Percentiles rank a stretch among this genome's conserved stretches.
phyloP scores from a whole-genome alignment of 1,140 invertebrate genomes.

The Psix sp. region DNA sequence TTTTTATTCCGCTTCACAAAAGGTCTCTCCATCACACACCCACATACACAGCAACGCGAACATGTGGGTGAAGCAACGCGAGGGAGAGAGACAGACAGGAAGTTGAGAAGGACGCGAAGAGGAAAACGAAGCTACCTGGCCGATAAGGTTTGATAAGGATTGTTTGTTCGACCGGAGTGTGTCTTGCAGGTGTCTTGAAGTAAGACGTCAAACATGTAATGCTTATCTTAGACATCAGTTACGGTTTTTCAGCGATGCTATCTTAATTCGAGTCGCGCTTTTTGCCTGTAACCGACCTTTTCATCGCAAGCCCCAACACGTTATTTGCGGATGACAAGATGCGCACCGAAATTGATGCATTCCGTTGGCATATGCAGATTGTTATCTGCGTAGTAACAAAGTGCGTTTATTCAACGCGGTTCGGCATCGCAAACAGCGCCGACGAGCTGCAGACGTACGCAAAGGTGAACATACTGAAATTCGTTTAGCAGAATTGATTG shows the following conservation, averaged over 20 bases:
- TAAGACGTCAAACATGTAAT: constrained; percentile 35
- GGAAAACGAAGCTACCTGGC: constrained; percentile 46
- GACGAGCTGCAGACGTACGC: constrained; percentile 8
- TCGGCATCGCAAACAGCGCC: background rate
- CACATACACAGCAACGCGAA: constrained; percentile 1
- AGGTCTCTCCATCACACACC: constrained; percentile 48
- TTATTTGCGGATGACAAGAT: constrained; percentile 14
- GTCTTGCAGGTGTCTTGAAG: constrained; percentile 26
- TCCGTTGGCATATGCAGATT: constrained; percentile 5
- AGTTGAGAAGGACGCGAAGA: constrained; percentile 31
- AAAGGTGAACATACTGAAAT: constrained; percentile 19
- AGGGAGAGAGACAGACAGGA: background rate
- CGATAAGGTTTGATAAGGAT: constrained; percentile 65
- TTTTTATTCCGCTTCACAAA: constrained; percentile 54
- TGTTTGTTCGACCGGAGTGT: constrained; percentile 63
- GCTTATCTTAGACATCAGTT: constrained; percentile 12
- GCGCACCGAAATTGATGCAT: constrained; percentile 7
- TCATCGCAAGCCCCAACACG: background rate
- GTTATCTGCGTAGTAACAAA: constrained; percentile 20
- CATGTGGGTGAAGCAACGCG: background rate
- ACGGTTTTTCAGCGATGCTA: constrained; percentile 1
- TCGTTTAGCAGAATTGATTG: constrained; percentile 23
- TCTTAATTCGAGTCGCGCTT: constrained; percentile 1
- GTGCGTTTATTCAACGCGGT: constrained; percentile 9
- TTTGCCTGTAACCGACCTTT: background rate